These are phyloP conservation scores for Rhingia campestris DNA, from an alignment of 2,888 invertebrate genomes.

Conservation along the genomic window DNA sequence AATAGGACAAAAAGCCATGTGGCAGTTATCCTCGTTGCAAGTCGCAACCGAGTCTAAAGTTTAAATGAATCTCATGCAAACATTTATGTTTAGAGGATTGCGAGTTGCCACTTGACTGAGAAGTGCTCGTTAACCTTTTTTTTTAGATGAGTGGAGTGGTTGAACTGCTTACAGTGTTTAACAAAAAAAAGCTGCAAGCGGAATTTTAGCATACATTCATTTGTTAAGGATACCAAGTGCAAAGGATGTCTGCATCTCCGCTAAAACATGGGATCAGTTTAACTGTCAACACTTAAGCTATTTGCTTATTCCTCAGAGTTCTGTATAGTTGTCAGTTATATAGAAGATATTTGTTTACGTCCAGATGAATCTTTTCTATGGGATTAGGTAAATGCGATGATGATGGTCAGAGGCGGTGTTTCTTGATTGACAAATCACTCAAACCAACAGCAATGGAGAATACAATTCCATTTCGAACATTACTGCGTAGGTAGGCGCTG, in stretches of 20 bases:
- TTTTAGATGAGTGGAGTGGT: slow-evolving; percentile 60
- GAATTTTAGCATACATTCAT: slow-evolving; percentile 32
- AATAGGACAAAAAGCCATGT: slow-evolving; percentile 27
- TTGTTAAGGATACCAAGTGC: neutral
- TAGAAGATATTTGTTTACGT: too few species aligned
- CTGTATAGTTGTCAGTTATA: slow-evolving; percentile 13
- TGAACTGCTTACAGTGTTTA: slow-evolving; percentile 58
- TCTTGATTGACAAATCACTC: too few species aligned
- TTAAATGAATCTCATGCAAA: slow-evolving; percentile 62
- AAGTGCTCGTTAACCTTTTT: slow-evolving; percentile 74
- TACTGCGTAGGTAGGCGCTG: too few species aligned
- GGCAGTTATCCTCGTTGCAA: slow-evolving; percentile 30
- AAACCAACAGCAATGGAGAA: too few species aligned
- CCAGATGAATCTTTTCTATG: too few species aligned
- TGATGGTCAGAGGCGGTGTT: too few species aligned
- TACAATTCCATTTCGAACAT: too few species aligned
- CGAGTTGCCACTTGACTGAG: slow-evolving; percentile 58
- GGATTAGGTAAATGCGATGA: too few species aligned
- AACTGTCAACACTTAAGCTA: slow-evolving; percentile 11
- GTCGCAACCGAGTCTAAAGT: slow-evolving; percentile 18
- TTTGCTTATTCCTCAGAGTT: slow-evolving; percentile 5
- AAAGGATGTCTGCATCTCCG: neutral
- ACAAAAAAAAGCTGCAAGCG: slow-evolving; percentile 45
- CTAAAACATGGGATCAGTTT: neutral
- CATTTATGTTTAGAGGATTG: slow-evolving; percentile 56